Evolutionary conservation across 37 sponge, comb jelly and placozoan species (phyloP).

Genomic region (Lycopodina hypogea): DNA sequence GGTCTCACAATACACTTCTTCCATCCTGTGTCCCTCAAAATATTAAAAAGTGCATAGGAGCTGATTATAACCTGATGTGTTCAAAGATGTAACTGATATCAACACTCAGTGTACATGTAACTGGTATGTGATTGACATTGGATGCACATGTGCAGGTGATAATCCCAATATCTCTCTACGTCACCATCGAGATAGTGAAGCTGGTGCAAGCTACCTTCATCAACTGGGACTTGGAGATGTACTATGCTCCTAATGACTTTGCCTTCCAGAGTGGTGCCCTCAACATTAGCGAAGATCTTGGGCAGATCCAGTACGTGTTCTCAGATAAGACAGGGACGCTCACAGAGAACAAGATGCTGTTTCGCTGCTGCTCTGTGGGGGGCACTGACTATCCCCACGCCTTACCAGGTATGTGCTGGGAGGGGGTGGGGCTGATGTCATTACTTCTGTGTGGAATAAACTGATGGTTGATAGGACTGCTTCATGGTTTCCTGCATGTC

Average conservation of each 20-base stretch:
- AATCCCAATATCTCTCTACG: constrained; percentile 86
- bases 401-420: background rate
- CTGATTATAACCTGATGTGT: too few relatives aligned
- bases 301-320: constrained; percentile 85
- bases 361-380: constrained; percentile 59
- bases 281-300: constrained; percentile 83
- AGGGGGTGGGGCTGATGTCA: too few relatives aligned
- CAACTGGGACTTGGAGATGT: constrained; percentile 78
- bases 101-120: too few relatives aligned
- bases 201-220: constrained; percentile 69
- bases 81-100: too few relatives aligned
- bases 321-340: constrained; percentile 92
- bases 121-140: too few relatives aligned
- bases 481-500: background rate
- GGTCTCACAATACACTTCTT: too few relatives aligned
- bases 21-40: too few relatives aligned
- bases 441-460: background rate
- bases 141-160: constrained; percentile 41
- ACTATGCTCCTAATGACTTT: constrained; percentile 47
- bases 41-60: too few relatives aligned
- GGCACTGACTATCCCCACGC: constrained; percentile 64
- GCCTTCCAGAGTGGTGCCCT: constrained; percentile 70
- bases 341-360: constrained; percentile 74
- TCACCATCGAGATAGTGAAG: constrained; percentile 84
- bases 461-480: too few relatives aligned